A percentile compares a stretch with the other conserved stretches of the same genome.
Evolutionary conservation across 2,113 vertebrate genomes (phyloP).

Genomic region (Mesitornis unicolor): DNA sequence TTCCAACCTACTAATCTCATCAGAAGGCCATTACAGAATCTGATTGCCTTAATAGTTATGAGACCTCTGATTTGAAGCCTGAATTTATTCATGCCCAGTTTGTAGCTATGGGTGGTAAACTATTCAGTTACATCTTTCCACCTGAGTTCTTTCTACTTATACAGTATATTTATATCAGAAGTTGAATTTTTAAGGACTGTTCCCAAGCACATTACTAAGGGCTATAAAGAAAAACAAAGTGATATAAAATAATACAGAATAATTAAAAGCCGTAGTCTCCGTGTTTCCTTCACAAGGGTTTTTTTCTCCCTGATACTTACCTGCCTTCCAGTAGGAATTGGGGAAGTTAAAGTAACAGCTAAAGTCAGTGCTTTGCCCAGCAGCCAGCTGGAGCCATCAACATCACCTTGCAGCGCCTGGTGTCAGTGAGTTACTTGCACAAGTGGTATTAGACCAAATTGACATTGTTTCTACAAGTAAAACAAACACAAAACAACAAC

Average conservation of each 20-base stretch:
- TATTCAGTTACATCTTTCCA: neutral
- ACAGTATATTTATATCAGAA: neutral
- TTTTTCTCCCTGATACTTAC: neutral
- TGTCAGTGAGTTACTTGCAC: neutral
- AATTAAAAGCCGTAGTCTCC: neutral
- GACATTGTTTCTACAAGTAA: neutral
- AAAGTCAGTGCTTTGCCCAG: neutral
- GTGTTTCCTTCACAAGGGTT: neutral
- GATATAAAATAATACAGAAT: neutral
- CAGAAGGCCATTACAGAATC: neutral
- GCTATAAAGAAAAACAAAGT: neutral
- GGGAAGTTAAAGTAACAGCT: neutral
- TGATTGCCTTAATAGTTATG: neutral
- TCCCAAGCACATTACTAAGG: neutral
- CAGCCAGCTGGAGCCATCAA: neutral
- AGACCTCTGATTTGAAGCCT: neutral
- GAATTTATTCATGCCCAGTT: neutral
- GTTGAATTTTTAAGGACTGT: neutral
- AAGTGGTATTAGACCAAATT: neutral
- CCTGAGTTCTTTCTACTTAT: neutral
- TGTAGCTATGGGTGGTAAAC: neutral
- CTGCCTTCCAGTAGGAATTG: neutral
- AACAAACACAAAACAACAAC: neutral
- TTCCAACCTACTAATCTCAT: neutral
- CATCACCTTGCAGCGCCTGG: neutral